Evolutionary conservation across 2,888 invertebrate species (phyloP), one percentile per base, ranked within the genome.

Genomic region (Lasioglossum pauxillum): DNA sequence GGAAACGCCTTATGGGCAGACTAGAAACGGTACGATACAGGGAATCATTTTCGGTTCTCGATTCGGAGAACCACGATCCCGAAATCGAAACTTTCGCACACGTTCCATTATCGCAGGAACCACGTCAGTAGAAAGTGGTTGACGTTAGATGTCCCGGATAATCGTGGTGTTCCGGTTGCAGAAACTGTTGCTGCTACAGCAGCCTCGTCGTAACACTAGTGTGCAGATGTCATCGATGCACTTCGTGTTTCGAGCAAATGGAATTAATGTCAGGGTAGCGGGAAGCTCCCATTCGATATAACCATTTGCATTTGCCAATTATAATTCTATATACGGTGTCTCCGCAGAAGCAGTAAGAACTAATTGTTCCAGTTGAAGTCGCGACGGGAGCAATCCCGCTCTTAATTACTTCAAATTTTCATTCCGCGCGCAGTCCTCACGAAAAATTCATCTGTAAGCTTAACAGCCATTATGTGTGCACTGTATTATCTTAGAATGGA

Each of bases 161-260:
- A 89, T 90, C 90, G 90, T 73, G 85, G 85, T 90, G 89, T 90
- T 90, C 90, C 89, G 90, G 85, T 85, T 87, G 86, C 83, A 86
- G 90, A 88, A 89, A 90, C 89, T 90, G 90, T 90, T 90, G 90
- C 90, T 88, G 87, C 84, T 88, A 84, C 90, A 87, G 89, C 82
- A 83, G 80, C 81, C 75, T 64, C 82, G 75, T 76, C 82, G 85
- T 84, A 90, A 91, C 78, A 84, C 86, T 78, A 80, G 82, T 73
- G 83, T 87, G 84, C 89, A 87, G 86, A 89, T 91, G 91, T 89
- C 88, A 87, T 91, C 87, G 89, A 88, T 89, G 91, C 90, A 91
- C 82, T 86, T 89, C 89, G 86, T 86, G 86, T 89, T 87, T 77
- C 91, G 80, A 85, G 89, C 86, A 88, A 91, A 89, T 90, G 90